Evolutionary conservation across 2,113 vertebrate species (phyloP).

Genomic region (Lanius ludovicianus): DNA sequence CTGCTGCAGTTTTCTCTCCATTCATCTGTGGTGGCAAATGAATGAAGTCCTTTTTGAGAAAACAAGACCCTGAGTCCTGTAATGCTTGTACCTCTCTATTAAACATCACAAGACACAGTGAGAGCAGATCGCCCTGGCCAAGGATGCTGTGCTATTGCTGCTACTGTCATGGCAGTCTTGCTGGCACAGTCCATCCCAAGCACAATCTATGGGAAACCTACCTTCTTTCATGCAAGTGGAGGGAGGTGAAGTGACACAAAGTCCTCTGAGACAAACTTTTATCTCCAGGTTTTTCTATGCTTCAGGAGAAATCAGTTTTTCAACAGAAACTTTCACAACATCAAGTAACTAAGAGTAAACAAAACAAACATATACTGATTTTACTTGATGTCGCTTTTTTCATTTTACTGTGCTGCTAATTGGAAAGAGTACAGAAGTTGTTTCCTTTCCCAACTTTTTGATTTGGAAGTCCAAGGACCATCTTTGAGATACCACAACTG

Average conservation of each 20-base stretch:
- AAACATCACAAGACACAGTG: neutral
- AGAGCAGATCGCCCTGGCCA: neutral
- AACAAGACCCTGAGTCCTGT: neutral
- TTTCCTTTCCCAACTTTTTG: neutral
- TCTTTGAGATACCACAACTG: neutral
- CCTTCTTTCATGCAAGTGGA: neutral
- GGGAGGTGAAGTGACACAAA: neutral
- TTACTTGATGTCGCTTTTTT: neutral
- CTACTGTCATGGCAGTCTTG: neutral
- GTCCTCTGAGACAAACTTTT: neutral
- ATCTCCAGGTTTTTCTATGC: neutral
- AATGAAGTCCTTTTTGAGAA: neutral
- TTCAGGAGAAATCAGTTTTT: neutral
- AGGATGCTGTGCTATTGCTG: neutral
- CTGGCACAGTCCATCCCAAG: neutral
- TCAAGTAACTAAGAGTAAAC: neutral
- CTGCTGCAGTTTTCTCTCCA: neutral
- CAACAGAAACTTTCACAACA: neutral
- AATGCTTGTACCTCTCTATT: neutral
- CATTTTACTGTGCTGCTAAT: neutral
- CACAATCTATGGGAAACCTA: neutral
- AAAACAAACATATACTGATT: neutral
- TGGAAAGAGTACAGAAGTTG: neutral
- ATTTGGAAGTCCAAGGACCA: neutral
- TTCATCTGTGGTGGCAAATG: neutral